Percentiles rank a stretch among this genome's conserved stretches.
Evolutionary conservation across 2,797 vertebrate species (phyloP).

Genomic region (Loriculus beryllinus): DNA sequence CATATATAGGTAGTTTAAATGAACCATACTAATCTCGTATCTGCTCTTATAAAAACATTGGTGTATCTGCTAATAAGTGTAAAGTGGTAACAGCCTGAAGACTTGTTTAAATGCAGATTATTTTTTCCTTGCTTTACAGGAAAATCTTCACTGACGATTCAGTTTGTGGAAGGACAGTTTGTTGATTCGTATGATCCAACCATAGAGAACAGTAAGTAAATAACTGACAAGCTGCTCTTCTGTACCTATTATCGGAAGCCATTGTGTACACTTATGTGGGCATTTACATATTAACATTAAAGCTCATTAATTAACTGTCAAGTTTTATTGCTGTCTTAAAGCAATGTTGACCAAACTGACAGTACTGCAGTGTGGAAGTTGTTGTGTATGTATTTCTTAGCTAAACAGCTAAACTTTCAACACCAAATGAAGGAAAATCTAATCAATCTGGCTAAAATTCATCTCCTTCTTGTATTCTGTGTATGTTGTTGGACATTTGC

Average conservation of each 20-base stretch:
- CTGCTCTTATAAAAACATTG: not conserved
- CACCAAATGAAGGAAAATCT: not conserved
- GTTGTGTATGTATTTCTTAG: not conserved
- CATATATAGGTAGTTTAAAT: not conserved
- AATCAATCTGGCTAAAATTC: not conserved
- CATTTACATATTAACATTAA: not conserved
- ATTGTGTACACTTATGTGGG: not conserved
- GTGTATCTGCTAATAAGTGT: not conserved
- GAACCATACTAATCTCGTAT: not conserved
- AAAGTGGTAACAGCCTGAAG: not conserved
- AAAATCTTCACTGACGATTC: slow-evolving; percentile 98
- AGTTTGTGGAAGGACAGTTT: slow-evolving; percentile 99
- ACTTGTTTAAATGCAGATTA: not conserved
- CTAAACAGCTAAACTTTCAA: not conserved
- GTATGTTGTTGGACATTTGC: not conserved
- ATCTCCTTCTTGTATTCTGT: not conserved
- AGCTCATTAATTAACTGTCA: not conserved
- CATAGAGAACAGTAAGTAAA: slow-evolving; percentile 98
- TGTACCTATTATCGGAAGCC: not conserved
- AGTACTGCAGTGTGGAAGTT: not conserved
- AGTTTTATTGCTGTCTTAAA: not conserved
- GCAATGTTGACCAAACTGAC: not conserved
- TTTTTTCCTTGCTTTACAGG: slow-evolving; percentile 76
- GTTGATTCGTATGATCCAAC: slow-evolving; percentile 98
- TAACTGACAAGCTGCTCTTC: not conserved